Percentiles rank a stretch among this genome's conserved stretches.
These are phyloP conservation scores for Amazona guildingii DNA, from an alignment of 2,113 vertebrate species.

Conservation along the genomic window DNA sequence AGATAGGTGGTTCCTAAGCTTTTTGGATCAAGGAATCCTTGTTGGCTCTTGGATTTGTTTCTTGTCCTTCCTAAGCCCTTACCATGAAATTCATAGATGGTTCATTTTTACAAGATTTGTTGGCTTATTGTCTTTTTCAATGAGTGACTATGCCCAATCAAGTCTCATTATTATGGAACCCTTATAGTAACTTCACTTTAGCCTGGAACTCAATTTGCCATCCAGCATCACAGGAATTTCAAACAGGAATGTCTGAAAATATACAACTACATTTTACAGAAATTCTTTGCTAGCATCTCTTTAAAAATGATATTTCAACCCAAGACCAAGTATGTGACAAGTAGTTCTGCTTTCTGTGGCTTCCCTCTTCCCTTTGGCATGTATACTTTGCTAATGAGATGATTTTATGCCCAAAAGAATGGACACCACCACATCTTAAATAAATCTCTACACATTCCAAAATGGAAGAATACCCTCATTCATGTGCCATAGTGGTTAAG, in stretches of 20 bases:
- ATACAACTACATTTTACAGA: not conserved
- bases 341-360: not conserved
- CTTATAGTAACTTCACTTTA: not conserved
- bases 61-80: not conserved
- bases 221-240: not conserved
- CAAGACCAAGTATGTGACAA: not conserved
- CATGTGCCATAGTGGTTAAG: not conserved
- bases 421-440: not conserved
- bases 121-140: not conserved
- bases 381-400: not conserved
- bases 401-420: not conserved
- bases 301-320: not conserved
- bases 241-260: not conserved
- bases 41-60: not conserved
- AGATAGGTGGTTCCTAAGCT: not conserved
- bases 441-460: not conserved
- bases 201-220: not conserved
- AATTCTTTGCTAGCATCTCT: not conserved
- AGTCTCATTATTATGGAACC: not conserved
- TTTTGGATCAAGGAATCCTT: not conserved
- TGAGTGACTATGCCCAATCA: not conserved
- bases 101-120: not conserved
- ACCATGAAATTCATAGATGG: not conserved
- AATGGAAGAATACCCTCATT: not conserved
- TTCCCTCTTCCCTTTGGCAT: not conserved